phyloP scores from a whole-genome alignment of 2,888 invertebrate genomes.

The Drosophila lacicola region DNA sequence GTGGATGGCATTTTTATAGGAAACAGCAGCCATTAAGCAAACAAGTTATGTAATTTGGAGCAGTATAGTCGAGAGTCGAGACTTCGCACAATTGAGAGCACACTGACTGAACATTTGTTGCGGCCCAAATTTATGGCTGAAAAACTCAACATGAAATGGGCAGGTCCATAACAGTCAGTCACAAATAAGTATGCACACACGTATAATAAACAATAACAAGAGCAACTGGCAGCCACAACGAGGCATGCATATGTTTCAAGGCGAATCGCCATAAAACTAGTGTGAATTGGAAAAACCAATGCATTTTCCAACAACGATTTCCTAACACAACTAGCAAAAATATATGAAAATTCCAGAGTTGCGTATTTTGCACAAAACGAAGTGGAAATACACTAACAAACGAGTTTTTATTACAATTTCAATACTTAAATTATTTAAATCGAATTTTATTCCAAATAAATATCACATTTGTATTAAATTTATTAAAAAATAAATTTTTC shows the following conservation, averaged over 20 bases:
- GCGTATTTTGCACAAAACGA: not conserved
- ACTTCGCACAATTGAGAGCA: slow-evolving; percentile 22
- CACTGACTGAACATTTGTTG: slow-evolving; percentile 31
- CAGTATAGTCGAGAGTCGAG: slow-evolving; percentile 5
- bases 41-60: slow-evolving; percentile 61
- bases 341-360: slow-evolving; percentile 22
- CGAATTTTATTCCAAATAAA: too few relatives aligned
- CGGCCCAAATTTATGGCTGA: slow-evolving; percentile 43
- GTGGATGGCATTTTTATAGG: slow-evolving; percentile 53
- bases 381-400: slow-evolving; percentile 34
- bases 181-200: slow-evolving; percentile 7
- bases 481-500: too few relatives aligned
- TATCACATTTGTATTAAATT: too few relatives aligned
- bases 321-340: slow-evolving; percentile 26
- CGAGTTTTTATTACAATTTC: not conserved
- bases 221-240: not conserved
- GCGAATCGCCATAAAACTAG: slow-evolving; percentile 50
- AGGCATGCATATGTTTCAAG: slow-evolving; percentile 15
- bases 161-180: slow-evolving; percentile 40
- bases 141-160: slow-evolving; percentile 40
- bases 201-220: slow-evolving; percentile 7
- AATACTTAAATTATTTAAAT: not conserved
- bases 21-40: slow-evolving; percentile 44
- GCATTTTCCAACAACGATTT: slow-evolving; percentile 54
- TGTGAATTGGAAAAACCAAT: slow-evolving; percentile 49